Conservation (phyloP, 2,888 invertebrate genomes). For the Drosophila pullipes region DNA sequence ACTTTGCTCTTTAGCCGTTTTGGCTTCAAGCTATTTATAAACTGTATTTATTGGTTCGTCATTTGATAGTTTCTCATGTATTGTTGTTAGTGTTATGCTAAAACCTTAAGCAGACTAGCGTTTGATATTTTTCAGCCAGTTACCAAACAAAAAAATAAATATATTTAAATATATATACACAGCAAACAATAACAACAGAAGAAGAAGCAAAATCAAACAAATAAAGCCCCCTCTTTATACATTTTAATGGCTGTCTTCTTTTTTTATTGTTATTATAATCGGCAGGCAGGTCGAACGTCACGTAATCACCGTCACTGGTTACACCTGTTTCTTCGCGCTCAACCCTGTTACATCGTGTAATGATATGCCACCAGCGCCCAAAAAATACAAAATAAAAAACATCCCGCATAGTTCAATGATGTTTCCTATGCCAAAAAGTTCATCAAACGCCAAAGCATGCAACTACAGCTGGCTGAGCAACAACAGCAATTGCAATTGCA, state of each 20-base stretch:
- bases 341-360: slow-evolving; percentile 61
- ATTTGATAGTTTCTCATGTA: slow-evolving; percentile 37
- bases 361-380: slow-evolving; percentile 69
- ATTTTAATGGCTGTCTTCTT: slow-evolving; percentile 33
- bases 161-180: not conserved
- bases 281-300: slow-evolving; percentile 63
- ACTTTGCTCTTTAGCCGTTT: slow-evolving; percentile 56
- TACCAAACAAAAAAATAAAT: slow-evolving; percentile 21
- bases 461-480: slow-evolving; percentile 14
- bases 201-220: slow-evolving; percentile 31
- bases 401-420: slow-evolving; percentile 30
- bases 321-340: slow-evolving; percentile 68
- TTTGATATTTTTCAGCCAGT: slow-evolving; percentile 68
- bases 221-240: slow-evolving; percentile 35
- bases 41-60: slow-evolving; percentile 67
- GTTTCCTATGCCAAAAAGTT: slow-evolving; percentile 63
- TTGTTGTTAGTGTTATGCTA: slow-evolving; percentile 59
- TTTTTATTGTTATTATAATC: slow-evolving; percentile 74
- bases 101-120: slow-evolving; percentile 57
- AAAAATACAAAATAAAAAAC: not conserved
- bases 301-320: slow-evolving; percentile 74
- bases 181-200: slow-evolving; percentile 26
- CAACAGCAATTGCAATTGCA: slow-evolving; percentile 44
- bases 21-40: slow-evolving; percentile 53
- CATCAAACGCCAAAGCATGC: slow-evolving; percentile 71